A percentile compares a stretch with the other conserved stretches of the same genome.
These are phyloP conservation scores for Fragum whitleyi DNA, from an alignment of 2,888 invertebrate genomes.

Conservation along the genomic window DNA sequence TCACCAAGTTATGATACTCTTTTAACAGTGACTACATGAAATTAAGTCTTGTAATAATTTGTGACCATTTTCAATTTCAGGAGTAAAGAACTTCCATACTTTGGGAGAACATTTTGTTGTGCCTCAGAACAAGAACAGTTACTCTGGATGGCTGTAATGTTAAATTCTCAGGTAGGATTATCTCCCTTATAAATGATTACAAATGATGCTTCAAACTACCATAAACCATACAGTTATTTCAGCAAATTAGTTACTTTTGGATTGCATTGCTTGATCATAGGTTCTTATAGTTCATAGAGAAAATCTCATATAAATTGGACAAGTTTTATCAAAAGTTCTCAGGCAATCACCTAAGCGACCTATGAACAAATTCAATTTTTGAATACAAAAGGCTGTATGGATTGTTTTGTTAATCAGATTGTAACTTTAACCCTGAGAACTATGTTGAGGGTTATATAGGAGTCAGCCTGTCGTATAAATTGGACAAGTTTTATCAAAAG, in stretches of 20 bases:
- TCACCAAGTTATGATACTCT: too few species aligned
- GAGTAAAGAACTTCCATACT: conserved; percentile 60
- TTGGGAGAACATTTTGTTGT: conserved; percentile 69
- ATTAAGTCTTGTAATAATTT: background rate
- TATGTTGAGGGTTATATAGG: too few species aligned
- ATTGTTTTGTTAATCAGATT: too few species aligned
- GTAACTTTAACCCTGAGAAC: too few species aligned
- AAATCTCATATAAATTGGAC: background rate
- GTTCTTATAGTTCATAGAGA: background rate
- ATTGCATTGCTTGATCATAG: background rate
- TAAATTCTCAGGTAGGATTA: conserved; percentile 52
- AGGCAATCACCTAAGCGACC: too few species aligned
- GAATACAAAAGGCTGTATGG: too few species aligned
- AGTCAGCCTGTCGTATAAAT: too few species aligned
- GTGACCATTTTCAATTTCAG: background rate
- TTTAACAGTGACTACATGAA: too few species aligned
- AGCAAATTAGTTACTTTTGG: background rate
- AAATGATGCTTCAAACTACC: background rate
- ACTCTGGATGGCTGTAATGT: conserved; percentile 46
- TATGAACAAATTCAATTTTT: too few species aligned
- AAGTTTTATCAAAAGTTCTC: too few species aligned
- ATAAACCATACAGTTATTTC: background rate
- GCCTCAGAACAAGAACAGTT: conserved; percentile 50
- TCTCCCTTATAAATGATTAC: background rate
- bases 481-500: too few species aligned